Evolutionary conservation across 1,140 invertebrate genomes (phyloP).

Genomic region (Drosophila guanche): DNA sequence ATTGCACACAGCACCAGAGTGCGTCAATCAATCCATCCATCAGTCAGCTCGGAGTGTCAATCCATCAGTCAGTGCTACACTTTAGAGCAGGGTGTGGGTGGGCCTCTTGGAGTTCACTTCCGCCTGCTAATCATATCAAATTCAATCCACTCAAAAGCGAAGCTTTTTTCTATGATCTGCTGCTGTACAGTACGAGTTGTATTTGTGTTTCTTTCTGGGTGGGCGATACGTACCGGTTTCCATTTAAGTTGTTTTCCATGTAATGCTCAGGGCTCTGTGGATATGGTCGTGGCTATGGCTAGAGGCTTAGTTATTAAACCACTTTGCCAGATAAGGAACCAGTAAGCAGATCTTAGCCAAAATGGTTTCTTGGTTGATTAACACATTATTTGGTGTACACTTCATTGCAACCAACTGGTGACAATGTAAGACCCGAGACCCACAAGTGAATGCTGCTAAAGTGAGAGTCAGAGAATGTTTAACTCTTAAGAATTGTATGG

Average conservation of each 20-base stretch:
- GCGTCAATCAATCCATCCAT: slow-evolving; percentile 26
- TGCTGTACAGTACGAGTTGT: slow-evolving; percentile 7
- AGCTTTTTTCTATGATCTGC: slow-evolving; percentile 34
- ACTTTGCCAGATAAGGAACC: slow-evolving; percentile 27
- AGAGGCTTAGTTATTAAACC: slow-evolving; percentile 20
- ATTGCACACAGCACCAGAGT: slow-evolving; percentile 9
- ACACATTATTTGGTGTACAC: not conserved
- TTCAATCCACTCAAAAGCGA: slow-evolving; percentile 27
- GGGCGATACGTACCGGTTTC: slow-evolving; percentile 58
- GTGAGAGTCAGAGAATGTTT: too few relatives aligned
- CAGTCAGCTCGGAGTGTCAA: slow-evolving; percentile 11
- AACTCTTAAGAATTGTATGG: too few relatives aligned
- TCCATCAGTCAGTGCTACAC: slow-evolving; percentile 30
- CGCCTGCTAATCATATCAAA: slow-evolving; percentile 73
- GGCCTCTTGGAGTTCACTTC: slow-evolving; percentile 51
- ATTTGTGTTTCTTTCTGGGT: slow-evolving; percentile 33
- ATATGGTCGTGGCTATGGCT: slow-evolving; percentile 1
- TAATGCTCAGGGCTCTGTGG: slow-evolving; percentile 50
- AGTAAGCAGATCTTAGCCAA: slow-evolving; percentile 37
- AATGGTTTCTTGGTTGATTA: slow-evolving; percentile 6
- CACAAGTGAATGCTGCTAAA: too few relatives aligned
- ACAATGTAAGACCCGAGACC: too few relatives aligned
- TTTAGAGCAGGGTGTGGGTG: slow-evolving; percentile 41
- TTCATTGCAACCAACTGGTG: too few relatives aligned
- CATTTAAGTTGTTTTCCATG: slow-evolving; percentile 66